A percentile compares a stretch with the other conserved stretches of the same genome.
Evolutionary conservation across 2,888 invertebrate genomes (phyloP).

Genomic region (Colletes collaris): DNA sequence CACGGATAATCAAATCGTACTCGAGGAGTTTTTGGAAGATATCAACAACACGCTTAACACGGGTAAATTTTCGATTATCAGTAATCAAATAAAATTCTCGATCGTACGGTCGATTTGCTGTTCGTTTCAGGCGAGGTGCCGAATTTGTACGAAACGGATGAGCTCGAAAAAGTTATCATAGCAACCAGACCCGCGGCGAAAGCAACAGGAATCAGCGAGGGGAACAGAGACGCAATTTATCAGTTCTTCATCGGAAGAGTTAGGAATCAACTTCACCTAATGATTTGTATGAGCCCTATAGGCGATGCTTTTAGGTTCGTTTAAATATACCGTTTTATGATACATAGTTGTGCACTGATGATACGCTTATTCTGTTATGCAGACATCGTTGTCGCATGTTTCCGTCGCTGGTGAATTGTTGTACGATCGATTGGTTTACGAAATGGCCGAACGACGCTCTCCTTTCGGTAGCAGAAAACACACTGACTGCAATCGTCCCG

Average conservation of each 20-base stretch:
- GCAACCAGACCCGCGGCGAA: slow-evolving; percentile 90
- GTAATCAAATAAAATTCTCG: not conserved
- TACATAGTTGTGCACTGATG: too few species aligned
- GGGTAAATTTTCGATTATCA: slow-evolving; percentile 82
- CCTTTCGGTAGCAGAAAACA: slow-evolving; percentile 91
- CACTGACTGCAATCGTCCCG: slow-evolving; percentile 86
- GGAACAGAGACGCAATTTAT: slow-evolving; percentile 90
- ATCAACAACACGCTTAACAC: slow-evolving; percentile 96
- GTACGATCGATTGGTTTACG: slow-evolving; percentile 97
- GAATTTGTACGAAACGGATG: slow-evolving; percentile 94
- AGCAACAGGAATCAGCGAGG: slow-evolving; percentile 87
- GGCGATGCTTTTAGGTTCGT: slow-evolving; percentile 91
- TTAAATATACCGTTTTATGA: slow-evolving; percentile 26
- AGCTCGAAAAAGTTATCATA: slow-evolving; percentile 92
- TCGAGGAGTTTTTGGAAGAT: slow-evolving; percentile 95
- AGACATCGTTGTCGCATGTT: slow-evolving; percentile 96
- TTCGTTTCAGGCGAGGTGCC: slow-evolving; percentile 90
- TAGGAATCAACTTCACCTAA: slow-evolving; percentile 92
- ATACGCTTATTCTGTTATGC: slow-evolving; percentile 39
- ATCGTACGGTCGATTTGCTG: not conserved
- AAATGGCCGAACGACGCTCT: slow-evolving; percentile 96
- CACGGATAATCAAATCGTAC: slow-evolving; percentile 95
- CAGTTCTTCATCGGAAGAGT: slow-evolving; percentile 94
- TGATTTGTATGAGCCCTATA: slow-evolving; percentile 95
- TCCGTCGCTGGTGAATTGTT: slow-evolving; percentile 95